Evolutionary conservation across 2,797 vertebrate genomes (phyloP), one percentile per base, ranked within the genome.

Genomic region (Hoplostethus atlanticus): DNA sequence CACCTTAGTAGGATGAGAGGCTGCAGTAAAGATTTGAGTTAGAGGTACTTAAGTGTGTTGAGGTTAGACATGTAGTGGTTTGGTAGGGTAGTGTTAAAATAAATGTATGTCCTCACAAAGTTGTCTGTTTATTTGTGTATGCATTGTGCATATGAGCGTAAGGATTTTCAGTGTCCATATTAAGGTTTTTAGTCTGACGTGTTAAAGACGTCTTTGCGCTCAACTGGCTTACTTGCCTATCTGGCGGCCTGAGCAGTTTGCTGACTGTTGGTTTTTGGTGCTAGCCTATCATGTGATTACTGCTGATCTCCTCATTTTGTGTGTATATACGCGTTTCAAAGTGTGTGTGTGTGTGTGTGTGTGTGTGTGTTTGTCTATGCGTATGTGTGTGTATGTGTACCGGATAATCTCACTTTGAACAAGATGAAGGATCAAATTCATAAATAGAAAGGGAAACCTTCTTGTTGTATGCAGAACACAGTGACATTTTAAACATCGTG

Each of bases 171-270:
- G 28, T 1, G 11, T 15, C 28, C 46, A 28, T 68, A 51, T 28
- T 58, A 15, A 59, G 30, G 38, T 44, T 12, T 36, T 36, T 36
- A 36, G 34, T 36, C 34, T 36, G 34, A 36, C 34, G 34, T 36
- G 34, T 4, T 36, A 36, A 36, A 36, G 34, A 46, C n/a, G 8
- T 53, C 34, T 30, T 34, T 58, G 48, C 5, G 15, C 47, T 54
- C 57, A 61, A 70, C 58, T 16, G 11, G 68, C 68, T 70, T 61
- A 62, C 12, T 36, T 36, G 47, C 6, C 28, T 28, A 53, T 61
- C 57, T 34, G 58, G 21, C 47, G 25, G 46, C 16, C 52, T 66
- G 52, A 66, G 61, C 51, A 65, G 55, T 68, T 58, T 44, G 17
- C 34, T 55, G 38, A 46, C 64, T 46, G 21, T 38, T 64, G 30